Evolutionary conservation across 2,797 vertebrate genomes (phyloP).

Genomic region (Phrynocephalus vlangalii): DNA sequence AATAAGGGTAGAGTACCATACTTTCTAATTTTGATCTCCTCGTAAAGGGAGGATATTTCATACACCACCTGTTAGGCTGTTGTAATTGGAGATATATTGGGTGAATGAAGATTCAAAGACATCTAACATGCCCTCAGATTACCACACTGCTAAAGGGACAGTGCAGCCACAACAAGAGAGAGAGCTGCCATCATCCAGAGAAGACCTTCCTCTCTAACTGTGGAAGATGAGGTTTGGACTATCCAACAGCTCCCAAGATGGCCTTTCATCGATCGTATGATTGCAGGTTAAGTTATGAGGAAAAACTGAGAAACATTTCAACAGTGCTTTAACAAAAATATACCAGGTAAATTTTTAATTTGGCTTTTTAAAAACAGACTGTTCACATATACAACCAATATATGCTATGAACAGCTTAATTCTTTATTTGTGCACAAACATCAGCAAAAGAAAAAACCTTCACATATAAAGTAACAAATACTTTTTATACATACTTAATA

Average conservation of each 20-base stretch:
- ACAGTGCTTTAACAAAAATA: background rate
- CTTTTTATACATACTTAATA: constrained; percentile 40
- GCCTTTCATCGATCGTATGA: no score
- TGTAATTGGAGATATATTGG: background rate
- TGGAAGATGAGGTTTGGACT: background rate
- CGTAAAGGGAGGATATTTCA: no score
- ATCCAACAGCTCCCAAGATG: background rate
- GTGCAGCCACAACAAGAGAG: background rate
- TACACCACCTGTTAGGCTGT: background rate
- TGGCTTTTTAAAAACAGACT: background rate
- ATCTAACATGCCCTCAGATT: background rate
- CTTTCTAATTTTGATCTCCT: background rate
- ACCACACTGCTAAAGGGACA: background rate
- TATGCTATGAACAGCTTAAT: background rate
- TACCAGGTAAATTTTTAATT: background rate
- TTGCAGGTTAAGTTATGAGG: background rate
- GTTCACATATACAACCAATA: background rate
- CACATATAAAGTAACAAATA: constrained; percentile 45
- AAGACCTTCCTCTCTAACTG: background rate
- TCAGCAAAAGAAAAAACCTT: background rate
- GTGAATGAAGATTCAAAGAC: background rate
- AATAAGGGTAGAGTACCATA: no score
- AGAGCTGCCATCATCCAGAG: background rate
- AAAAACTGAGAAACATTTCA: background rate
- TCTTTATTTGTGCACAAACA: background rate